Conservation (phyloP, 2,888 invertebrate species). For the Polymixis flavicincta region DNA sequence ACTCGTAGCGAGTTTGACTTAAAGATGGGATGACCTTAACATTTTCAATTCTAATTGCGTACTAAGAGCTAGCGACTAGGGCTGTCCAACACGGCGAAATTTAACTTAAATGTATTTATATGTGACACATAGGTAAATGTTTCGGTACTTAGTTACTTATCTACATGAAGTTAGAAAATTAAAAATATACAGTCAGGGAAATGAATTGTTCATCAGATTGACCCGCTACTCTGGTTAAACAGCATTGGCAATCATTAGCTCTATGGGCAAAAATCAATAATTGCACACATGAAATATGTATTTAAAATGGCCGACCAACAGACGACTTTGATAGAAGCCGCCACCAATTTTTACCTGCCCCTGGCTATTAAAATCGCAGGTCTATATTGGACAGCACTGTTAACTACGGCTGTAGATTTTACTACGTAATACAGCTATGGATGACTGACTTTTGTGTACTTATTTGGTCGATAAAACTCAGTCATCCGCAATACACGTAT, state of each 20-base stretch:
- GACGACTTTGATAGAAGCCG: not conserved
- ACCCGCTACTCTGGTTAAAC: too few relatives aligned
- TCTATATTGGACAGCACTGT: not conserved
- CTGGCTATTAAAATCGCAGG: constrained; percentile 4
- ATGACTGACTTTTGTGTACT: constrained; percentile 1
- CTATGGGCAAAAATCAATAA: not conserved
- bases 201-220: too few relatives aligned
- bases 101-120: not conserved
- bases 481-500: not conserved
- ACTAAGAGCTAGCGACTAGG: constrained; percentile 36
- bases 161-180: too few relatives aligned
- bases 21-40: constrained; percentile 56
- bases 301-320: not conserved
- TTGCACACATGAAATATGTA: not conserved
- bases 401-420: too few relatives aligned
- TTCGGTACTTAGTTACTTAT: too few relatives aligned
- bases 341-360: not conserved
- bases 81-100: constrained; percentile 17
- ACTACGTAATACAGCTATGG: too few relatives aligned
- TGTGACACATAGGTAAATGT: too few relatives aligned
- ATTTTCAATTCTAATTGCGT: constrained; percentile 60
- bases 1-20: constrained; percentile 22
- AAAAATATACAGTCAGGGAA: too few relatives aligned
- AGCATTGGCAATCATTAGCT: not conserved
- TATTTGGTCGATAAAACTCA: too few relatives aligned